Evolutionary conservation across 1,140 invertebrate species (phyloP).

Genomic region (Magallana gigas): DNA sequence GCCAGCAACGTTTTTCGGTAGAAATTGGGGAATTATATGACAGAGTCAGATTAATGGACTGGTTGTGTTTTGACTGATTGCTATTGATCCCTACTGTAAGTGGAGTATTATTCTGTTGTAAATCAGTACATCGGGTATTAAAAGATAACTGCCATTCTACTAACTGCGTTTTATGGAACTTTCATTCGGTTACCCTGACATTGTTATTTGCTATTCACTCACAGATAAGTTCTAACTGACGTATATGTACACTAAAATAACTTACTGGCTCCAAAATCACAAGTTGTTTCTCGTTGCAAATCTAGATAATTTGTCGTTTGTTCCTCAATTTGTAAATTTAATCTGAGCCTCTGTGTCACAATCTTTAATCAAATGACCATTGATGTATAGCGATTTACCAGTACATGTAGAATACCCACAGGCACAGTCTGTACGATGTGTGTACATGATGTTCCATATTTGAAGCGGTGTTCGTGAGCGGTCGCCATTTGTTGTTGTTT

Average conservation of each 20-base stretch:
- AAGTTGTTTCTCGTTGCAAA: not conserved
- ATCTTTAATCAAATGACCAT: not conserved
- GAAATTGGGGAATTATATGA: not conserved
- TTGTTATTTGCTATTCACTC: not conserved
- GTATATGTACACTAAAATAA: not conserved
- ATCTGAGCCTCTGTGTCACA: not conserved
- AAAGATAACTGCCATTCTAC: not conserved
- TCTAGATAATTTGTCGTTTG: not conserved
- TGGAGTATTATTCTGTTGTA: slow-evolving; percentile 23
- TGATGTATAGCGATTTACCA: too few species aligned
- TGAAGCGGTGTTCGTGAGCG: too few species aligned
- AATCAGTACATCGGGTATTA: slow-evolving; percentile 24
- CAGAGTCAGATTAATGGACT: slow-evolving; percentile 1
- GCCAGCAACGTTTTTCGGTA: not conserved
- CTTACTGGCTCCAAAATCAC: not conserved
- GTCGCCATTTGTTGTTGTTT: too few species aligned
- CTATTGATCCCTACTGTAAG: not conserved
- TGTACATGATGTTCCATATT: too few species aligned
- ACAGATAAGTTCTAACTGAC: not conserved
- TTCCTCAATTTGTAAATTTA: not conserved
- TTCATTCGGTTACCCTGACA: slow-evolving; percentile 23
- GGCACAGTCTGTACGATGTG: too few species aligned
- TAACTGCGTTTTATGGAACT: not conserved
- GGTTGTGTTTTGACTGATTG: slow-evolving; percentile 22
- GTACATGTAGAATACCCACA: too few species aligned